Base-by-base conservation (phyloP, 1,140 invertebrate species). In the Myzus persicae region DNA sequence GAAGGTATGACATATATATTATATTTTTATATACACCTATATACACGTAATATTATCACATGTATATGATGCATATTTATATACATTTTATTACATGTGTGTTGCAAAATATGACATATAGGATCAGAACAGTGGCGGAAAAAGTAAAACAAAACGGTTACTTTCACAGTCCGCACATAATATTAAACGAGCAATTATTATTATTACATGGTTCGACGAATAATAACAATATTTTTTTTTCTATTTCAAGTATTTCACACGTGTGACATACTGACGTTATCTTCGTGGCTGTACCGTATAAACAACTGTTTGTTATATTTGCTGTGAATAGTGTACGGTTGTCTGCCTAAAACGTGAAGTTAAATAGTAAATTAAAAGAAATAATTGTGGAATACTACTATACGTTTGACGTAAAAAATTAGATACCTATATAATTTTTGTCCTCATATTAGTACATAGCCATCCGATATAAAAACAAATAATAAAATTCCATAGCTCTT, bases 1-100 rank as follows among this genome's bases (percentile, higher is more conserved):
- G 96, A 97, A 97, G 95, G 96, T 96, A 95, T 40, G 38, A 18
- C 38, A 42, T 5, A 31, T 8, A 38, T 3, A 24, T 18, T 26
- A n/a, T n/a, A n/a, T n/a, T n/a, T n/a, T n/a, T n/a, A n/a, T n/a
- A n/a, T n/a, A 54, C 40, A 18, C 31, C 26, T 14, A 67, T 14
- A 76, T 76, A 4, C 20, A 76, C 36, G 59, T n/a, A 67, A 76
- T 76, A 76, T 76, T 67, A 67, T 26, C 9, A 14, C 1, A 46
- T 46, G 11, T 46, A 46, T n/a, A n/a, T n/a, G n/a, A n/a, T n/a
- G n/a, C n/a, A n/a, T n/a, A n/a, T n/a, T n/a, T n/a, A n/a, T 9
- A 1, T 46, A 46, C 1, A 51, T 51, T 54, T 24, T 59, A 31
- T 76, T 18, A 76, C 4, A 76, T 4, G 31, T 76, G 59, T 76